Evolutionary conservation across 1,140 invertebrate genomes (phyloP).

Genomic region (Pseudomyrmex pallidus): DNA sequence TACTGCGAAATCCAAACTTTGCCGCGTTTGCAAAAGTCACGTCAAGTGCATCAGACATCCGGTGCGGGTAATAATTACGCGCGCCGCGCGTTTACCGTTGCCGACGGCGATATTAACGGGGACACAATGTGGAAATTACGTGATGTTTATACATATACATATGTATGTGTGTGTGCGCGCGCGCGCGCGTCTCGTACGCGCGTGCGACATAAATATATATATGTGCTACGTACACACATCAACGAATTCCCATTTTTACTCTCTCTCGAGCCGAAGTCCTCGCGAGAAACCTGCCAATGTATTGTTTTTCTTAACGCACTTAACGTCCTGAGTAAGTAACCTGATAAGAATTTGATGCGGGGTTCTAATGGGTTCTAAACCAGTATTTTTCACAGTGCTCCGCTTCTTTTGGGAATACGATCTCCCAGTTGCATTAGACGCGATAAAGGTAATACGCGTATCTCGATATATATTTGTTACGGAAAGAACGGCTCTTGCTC

Average conservation of each 20-base stretch:
- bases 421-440: slow-evolving; percentile 17
- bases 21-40: slow-evolving; percentile 14
- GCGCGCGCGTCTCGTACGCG: too few species aligned
- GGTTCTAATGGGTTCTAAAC: neutral
- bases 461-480: slow-evolving; percentile 31
- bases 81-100: neutral
- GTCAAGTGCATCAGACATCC: slow-evolving; percentile 6
- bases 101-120: neutral
- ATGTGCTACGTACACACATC: too few species aligned
- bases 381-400: neutral
- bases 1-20: slow-evolving; percentile 10
- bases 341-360: neutral
- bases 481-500: slow-evolving; percentile 1
- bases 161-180: neutral
- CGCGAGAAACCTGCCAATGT: too few species aligned
- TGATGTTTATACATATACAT: neutral
- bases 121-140: neutral
- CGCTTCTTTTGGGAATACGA: slow-evolving; percentile 39
- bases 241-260: neutral
- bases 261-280: neutral
- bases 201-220: too few species aligned
- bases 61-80: slow-evolving; percentile 2
- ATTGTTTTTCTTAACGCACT: neutral
- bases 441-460: slow-evolving; percentile 24
- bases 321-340: slow-evolving; percentile 20